These are phyloP conservation scores for Nemurella pictetii DNA, from an alignment of 2,888 invertebrate genomes.

Conservation along the genomic window DNA sequence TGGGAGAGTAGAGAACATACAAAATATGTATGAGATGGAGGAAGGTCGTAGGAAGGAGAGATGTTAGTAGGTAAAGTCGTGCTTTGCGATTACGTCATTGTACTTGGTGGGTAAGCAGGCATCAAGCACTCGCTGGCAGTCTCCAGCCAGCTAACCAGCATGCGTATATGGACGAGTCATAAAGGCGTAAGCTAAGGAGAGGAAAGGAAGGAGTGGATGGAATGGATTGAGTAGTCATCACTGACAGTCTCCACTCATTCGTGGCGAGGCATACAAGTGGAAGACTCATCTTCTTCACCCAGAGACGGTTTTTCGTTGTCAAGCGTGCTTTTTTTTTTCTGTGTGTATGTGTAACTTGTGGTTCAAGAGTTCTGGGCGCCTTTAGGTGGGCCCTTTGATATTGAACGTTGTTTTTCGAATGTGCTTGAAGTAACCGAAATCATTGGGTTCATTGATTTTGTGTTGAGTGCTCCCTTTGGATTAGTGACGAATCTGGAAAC, in stretches of 20 bases:
- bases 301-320: background rate
- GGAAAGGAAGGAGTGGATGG: background rate
- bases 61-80: conserved; percentile 30
- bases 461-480: background rate
- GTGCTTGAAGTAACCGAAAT: background rate
- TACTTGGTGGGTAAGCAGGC: background rate
- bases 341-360: no score
- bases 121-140: background rate
- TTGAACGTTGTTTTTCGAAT: background rate
- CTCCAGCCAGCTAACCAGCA: background rate
- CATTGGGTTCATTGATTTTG: background rate
- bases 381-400: background rate
- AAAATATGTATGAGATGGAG: background rate
- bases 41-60: conserved; percentile 30
- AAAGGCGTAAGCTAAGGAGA: background rate
- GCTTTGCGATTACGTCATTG: conserved; percentile 12
- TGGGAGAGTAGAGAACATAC: conserved; percentile 9
- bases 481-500: background rate
- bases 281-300: background rate
- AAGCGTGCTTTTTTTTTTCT: background rate
- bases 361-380: background rate
- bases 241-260: conserved; percentile 8
- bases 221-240: background rate
- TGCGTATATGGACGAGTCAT: background rate
- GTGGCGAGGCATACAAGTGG: conserved; percentile 9